Conservation (phyloP, 2,113 vertebrate species). For the Cranoglanis bouderius region DNA sequence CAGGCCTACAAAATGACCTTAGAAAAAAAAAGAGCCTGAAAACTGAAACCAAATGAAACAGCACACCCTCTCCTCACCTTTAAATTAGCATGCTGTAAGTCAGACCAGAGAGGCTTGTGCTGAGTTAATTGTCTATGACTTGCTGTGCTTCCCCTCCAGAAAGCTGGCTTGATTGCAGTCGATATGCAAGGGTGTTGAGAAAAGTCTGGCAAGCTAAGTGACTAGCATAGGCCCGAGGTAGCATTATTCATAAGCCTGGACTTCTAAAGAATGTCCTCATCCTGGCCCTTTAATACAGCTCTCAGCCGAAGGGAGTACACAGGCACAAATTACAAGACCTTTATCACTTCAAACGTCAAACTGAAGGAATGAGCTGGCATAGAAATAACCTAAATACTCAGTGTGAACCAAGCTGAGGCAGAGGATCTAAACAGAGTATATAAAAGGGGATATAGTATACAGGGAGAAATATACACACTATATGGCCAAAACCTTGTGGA, state of each 20-base stretch:
- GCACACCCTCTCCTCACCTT: slow-evolving; percentile 52
- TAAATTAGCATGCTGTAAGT: slow-evolving; percentile 63
- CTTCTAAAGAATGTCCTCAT: slow-evolving; percentile 58
- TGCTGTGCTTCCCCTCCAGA: slow-evolving; percentile 66
- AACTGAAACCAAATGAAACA: slow-evolving; percentile 56
- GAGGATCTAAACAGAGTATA: background rate
- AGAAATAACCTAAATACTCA: background rate
- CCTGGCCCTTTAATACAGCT: slow-evolving; percentile 50
- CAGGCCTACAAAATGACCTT: slow-evolving; percentile 51
- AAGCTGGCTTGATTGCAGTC: slow-evolving; percentile 61
- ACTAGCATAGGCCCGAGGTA: slow-evolving; percentile 61
- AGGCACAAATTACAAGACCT: slow-evolving; percentile 57
- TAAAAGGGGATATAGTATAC: background rate
- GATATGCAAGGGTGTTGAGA: slow-evolving; percentile 64
- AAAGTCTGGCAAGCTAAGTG: slow-evolving; percentile 64
- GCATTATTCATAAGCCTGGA: slow-evolving; percentile 63
- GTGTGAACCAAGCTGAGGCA: slow-evolving; percentile 29
- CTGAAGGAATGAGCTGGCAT: slow-evolving; percentile 49
- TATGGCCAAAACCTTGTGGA: background rate
- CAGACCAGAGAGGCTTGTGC: slow-evolving; percentile 61
- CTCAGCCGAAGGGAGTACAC: slow-evolving; percentile 49
- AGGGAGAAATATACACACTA: background rate
- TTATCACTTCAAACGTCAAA: slow-evolving; percentile 57
- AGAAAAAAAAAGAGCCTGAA: slow-evolving; percentile 47
- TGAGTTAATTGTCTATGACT: slow-evolving; percentile 70